Conservation (phyloP, 2,888 invertebrate species). For the Ornithoptera alexandrae region DNA sequence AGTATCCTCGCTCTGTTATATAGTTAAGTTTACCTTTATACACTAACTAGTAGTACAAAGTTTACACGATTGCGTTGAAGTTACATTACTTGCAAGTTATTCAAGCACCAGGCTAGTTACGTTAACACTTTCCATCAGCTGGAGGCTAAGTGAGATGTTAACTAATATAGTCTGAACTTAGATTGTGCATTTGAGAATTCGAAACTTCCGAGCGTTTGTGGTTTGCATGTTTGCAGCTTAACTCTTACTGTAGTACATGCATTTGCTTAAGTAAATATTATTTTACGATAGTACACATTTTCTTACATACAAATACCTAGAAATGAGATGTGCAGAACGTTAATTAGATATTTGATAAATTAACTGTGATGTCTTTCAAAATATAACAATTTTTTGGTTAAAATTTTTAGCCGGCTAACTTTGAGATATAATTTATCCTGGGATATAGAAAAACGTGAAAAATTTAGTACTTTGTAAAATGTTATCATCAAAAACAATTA, state of each 20-base stretch:
- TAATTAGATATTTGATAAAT: too few species aligned
- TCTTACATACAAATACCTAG: too few species aligned
- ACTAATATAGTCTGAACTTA: conserved; percentile 15
- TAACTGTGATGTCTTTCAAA: too few species aligned
- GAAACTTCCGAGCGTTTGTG: neutral
- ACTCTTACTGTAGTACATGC: neutral
- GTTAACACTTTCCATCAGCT: conserved; percentile 7
- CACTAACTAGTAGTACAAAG: conserved; percentile 5
- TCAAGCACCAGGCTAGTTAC: conserved; percentile 11
- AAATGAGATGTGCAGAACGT: too few species aligned
- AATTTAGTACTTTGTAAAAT: too few species aligned
- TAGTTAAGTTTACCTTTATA: conserved; percentile 4
- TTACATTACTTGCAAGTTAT: conserved; percentile 15
- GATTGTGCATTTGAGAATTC: conserved; percentile 15
- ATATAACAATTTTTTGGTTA: too few species aligned
- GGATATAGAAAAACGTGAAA: too few species aligned
- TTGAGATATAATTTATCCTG: too few species aligned
- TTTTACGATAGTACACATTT: too few species aligned
- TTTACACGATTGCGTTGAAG: conserved; percentile 14
- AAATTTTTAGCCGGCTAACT: too few species aligned
- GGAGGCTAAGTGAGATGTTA: conserved; percentile 18
- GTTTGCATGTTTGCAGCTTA: neutral
- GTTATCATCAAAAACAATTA: too few species aligned
- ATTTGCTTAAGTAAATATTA: too few species aligned
- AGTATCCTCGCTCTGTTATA: neutral